phyloP scores from a whole-genome alignment of 2,797 vertebrate genomes.

The Anisognathus igniventris region DNA sequence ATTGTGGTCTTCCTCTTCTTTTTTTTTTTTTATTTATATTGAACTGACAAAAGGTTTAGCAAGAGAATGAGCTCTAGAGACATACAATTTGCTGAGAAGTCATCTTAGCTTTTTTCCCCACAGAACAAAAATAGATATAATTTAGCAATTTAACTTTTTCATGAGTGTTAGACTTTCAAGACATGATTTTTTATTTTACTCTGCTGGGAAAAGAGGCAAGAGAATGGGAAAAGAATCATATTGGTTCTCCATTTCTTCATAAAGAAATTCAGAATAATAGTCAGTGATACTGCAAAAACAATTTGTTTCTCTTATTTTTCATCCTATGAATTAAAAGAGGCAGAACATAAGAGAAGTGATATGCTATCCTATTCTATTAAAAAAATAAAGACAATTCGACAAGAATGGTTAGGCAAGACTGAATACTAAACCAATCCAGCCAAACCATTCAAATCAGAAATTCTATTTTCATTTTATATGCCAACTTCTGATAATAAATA shows the following conservation, averaged over 20 bases:
- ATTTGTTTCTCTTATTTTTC: not conserved
- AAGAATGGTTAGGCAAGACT: not conserved
- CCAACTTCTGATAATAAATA: not conserved
- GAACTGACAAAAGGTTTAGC: not conserved
- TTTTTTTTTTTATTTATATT: not conserved
- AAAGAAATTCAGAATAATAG: not conserved
- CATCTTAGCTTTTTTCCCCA: not conserved
- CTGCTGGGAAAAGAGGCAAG: not conserved
- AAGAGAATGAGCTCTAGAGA: not conserved
- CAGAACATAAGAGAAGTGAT: not conserved
- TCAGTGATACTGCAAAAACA: not conserved
- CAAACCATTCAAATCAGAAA: not conserved
- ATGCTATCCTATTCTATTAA: not conserved
- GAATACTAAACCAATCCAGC: not conserved
- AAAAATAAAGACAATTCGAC: not conserved
- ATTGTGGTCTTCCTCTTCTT: not conserved
- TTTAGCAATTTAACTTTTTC: constrained; percentile 6
- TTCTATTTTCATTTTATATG: not conserved
- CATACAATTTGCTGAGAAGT: not conserved
- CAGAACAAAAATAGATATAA: not conserved
- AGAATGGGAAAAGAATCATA: not conserved
- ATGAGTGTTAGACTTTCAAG: not conserved
- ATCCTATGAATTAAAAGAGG: not conserved
- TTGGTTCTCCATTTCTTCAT: not conserved
- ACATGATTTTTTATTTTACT: not conserved